phyloP scores from a whole-genome alignment of 2,113 vertebrate genomes.

The Gymnarchus niloticus region DNA sequence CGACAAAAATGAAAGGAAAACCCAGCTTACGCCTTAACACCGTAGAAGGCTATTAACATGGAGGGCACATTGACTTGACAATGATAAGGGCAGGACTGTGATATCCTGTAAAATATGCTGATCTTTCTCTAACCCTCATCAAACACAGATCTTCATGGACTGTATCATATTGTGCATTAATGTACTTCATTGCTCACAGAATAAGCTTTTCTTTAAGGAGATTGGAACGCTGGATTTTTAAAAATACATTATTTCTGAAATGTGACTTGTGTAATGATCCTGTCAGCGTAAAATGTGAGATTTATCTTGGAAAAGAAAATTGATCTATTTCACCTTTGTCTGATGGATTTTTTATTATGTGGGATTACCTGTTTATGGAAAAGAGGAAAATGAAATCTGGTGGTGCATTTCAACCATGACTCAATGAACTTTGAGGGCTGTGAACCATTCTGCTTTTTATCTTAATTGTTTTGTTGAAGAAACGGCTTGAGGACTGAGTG shows the following conservation, averaged over 20 bases:
- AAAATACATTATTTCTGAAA: slow-evolving; percentile 99
- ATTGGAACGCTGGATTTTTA: slow-evolving; percentile 98
- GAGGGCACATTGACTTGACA: slow-evolving; percentile 62
- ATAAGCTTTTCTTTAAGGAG: slow-evolving; percentile 99
- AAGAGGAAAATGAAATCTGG: slow-evolving; percentile 78
- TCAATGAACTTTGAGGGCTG: slow-evolving; percentile 21
- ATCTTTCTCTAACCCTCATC: slow-evolving; percentile 99
- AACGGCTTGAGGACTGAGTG: not conserved
- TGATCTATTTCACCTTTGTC: slow-evolving; percentile 99
- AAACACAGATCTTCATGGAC: slow-evolving; percentile 99
- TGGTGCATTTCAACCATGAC: slow-evolving; percentile 84
- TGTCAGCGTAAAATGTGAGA: slow-evolving; percentile 98
- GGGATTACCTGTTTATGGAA: slow-evolving; percentile 99
- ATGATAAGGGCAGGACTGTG: slow-evolving; percentile 83
- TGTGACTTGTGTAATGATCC: slow-evolving; percentile 96
- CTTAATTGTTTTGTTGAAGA: not conserved
- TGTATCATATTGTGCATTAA: slow-evolving; percentile 99
- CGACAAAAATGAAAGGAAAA: slow-evolving; percentile 37
- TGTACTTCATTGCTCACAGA: slow-evolving; percentile 99
- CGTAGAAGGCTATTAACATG: slow-evolving; percentile 69
- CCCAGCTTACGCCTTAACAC: slow-evolving; percentile 59
- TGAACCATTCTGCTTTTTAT: not conserved
- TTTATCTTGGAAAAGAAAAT: slow-evolving; percentile 99
- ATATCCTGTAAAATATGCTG: slow-evolving; percentile 95
- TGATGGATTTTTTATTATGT: slow-evolving; percentile 99